phyloP scores from a whole-genome alignment of 2,797 vertebrate genomes.

The Crypturellus tataupa region DNA sequence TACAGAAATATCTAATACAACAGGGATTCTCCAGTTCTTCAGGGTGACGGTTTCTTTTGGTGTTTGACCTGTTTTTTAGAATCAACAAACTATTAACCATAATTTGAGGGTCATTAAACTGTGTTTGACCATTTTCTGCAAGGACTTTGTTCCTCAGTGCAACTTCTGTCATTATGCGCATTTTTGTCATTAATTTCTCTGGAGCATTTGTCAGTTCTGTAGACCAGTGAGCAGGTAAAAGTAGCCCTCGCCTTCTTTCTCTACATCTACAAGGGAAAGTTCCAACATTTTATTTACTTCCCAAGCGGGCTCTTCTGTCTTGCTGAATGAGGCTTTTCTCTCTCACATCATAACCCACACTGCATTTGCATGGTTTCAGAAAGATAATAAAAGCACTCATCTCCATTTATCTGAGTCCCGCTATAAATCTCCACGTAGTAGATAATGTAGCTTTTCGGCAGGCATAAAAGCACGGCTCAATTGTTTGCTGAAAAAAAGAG shows the following conservation, averaged over 20 bases:
- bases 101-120: neutral
- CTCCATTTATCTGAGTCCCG: neutral
- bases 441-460: neutral
- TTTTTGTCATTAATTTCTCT: neutral
- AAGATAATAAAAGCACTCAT: constrained; percentile 18
- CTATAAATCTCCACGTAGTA: neutral
- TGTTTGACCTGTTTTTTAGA: neutral
- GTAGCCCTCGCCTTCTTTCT: neutral
- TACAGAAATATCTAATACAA: neutral
- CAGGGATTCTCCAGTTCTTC: neutral
- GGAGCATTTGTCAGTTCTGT: neutral
- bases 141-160: neutral
- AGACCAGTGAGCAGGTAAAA: neutral
- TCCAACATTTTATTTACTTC: constrained; percentile 33
- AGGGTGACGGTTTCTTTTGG: neutral
- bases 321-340: neutral
- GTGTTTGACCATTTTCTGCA: neutral
- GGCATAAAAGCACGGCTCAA: neutral
- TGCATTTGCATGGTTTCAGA: constrained; percentile 15
- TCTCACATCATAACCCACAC: neutral
- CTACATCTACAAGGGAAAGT: neutral
- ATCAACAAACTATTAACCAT: neutral
- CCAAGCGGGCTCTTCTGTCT: neutral
- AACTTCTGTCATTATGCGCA: neutral
- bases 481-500: neutral